A percentile compares a stretch with the other conserved stretches of the same genome.
phyloP scores from a whole-genome alignment of 2,888 invertebrate genomes.

The Xylophagus ater region DNA sequence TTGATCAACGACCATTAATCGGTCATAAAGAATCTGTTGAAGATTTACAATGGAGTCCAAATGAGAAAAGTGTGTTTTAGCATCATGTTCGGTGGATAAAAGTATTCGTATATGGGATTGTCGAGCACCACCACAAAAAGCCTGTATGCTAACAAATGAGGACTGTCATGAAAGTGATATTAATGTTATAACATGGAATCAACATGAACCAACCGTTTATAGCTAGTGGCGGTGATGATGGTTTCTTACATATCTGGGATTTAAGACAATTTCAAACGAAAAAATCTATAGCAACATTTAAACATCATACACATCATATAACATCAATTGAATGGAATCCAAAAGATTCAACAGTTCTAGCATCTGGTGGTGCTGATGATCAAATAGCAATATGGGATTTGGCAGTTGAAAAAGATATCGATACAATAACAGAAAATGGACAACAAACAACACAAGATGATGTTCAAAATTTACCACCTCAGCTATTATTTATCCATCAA shows the following conservation, averaged over 20 bases:
- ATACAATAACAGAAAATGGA: conserved; percentile 52
- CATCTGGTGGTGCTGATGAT: conserved; percentile 86
- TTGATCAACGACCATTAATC: conserved; percentile 77
- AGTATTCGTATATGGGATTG: conserved; percentile 94
- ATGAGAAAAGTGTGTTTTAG: conserved; percentile 79
- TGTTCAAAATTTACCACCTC: conserved; percentile 75
- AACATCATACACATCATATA: conserved; percentile 87
- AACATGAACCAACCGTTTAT: conserved; percentile 81
- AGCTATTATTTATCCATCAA: conserved; percentile 93
- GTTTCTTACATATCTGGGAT: conserved; percentile 90
- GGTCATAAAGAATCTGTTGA: conserved; percentile 91
- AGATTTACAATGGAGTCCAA: conserved; percentile 98
- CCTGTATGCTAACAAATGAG: conserved; percentile 79
- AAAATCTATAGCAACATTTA: conserved; percentile 82
- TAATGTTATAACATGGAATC: conserved; percentile 97
- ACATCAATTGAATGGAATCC: conserved; percentile 98
- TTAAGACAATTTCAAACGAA: conserved; percentile 69
- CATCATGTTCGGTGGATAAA: conserved; percentile 81
- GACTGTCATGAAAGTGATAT: conserved; percentile 86
- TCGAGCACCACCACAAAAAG: conserved; percentile 71
- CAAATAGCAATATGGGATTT: conserved; percentile 97
- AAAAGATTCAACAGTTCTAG: conserved; percentile 82
- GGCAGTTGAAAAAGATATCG: conserved; percentile 71
- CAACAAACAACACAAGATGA: conserved; percentile 56
- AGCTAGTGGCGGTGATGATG: conserved; percentile 92